Conservation (phyloP, 2,797 vertebrate genomes). For the Buphagus erythrorhynchus region DNA sequence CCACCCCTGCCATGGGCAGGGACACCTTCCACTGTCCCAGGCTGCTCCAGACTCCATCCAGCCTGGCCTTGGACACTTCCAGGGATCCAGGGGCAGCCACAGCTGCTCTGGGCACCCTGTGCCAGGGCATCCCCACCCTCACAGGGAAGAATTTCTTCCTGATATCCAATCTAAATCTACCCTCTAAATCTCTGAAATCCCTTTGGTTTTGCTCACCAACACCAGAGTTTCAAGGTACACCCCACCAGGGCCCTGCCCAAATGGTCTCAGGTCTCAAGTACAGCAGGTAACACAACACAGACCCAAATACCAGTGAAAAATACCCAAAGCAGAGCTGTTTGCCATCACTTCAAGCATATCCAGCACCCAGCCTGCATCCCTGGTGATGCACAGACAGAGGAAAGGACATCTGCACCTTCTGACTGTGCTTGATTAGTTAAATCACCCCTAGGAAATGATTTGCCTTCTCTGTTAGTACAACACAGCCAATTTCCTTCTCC, state of each 20-base stretch:
- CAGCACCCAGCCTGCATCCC: not conserved
- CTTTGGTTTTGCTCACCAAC: not conserved
- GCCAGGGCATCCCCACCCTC: accelerated
- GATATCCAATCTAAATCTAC: not conserved
- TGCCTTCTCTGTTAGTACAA: not conserved
- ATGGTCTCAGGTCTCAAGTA: not conserved
- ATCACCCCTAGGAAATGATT: not conserved
- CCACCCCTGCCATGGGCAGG: not conserved
- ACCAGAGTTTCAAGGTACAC: not conserved
- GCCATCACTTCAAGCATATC: not conserved
- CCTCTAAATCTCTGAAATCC: not conserved
- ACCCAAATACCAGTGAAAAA: not conserved
- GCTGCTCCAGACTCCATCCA: accelerated
- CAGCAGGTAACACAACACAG: not conserved
- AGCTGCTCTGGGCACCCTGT: not conserved
- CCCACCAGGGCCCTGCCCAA: not conserved
- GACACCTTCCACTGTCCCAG: accelerated
- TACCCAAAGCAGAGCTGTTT: not conserved
- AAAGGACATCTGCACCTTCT: not conserved
- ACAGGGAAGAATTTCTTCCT: not conserved
- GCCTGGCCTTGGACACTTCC: accelerated
- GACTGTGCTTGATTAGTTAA: not conserved
- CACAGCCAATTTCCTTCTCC: not conserved
- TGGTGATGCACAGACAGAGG: not conserved
- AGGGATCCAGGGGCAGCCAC: not conserved